These are phyloP conservation scores for Notodonta dromedarius DNA, from an alignment of 2,888 invertebrate genomes.

Conservation along the genomic window DNA sequence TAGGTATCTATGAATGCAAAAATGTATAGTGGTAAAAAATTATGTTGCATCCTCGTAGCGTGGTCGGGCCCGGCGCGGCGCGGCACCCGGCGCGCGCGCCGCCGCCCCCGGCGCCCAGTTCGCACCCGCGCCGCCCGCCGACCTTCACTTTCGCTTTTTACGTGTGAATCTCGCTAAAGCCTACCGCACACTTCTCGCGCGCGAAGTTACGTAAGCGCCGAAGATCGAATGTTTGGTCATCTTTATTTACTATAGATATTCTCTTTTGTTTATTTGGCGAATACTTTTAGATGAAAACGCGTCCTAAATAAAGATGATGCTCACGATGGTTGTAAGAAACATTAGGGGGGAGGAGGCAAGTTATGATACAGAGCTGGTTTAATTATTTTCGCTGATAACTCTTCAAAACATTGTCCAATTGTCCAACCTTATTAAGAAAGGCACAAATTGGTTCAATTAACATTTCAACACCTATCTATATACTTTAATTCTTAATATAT, in stretches of 20 bases:
- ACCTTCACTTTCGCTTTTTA: constrained; percentile 71
- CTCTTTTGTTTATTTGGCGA: neutral
- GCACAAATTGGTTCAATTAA: too few relatives aligned
- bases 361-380: too few relatives aligned
- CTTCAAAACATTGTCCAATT: too few relatives aligned
- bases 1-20: too few relatives aligned
- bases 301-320: too few relatives aligned
- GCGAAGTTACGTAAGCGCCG: constrained; percentile 28
- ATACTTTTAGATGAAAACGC: too few relatives aligned
- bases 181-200: constrained; percentile 35
- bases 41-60: constrained; percentile 10
- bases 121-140: constrained; percentile 33
- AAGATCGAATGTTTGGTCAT: neutral
- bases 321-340: too few relatives aligned
- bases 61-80: neutral
- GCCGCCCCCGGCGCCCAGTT: neutral
- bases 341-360: too few relatives aligned
- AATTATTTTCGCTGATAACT: too few relatives aligned
- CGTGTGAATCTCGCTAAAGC: constrained; percentile 52
- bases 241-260: neutral
- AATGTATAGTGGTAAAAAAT: neutral
- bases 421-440: too few relatives aligned
- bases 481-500: too few relatives aligned
- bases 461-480: too few relatives aligned
- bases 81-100: constrained; percentile 9